Evolutionary conservation across 2,888 invertebrate species (phyloP).

Genomic region (Hirtodrosophila duncani): DNA sequence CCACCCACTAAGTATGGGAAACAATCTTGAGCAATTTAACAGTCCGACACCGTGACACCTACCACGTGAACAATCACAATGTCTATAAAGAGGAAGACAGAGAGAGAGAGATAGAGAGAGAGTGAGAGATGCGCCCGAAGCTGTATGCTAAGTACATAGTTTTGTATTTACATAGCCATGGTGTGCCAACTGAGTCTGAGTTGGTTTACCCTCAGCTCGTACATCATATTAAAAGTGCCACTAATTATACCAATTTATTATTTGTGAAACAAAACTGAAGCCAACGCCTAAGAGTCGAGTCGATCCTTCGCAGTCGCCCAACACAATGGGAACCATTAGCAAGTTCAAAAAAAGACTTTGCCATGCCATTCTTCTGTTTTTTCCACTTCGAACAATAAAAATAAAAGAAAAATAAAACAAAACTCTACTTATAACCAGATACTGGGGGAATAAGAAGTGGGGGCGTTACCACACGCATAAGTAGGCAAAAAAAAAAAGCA

Average conservation of each 20-base stretch:
- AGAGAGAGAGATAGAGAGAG: neutral
- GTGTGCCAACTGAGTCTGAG: neutral
- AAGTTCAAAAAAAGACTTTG: constrained; percentile 28
- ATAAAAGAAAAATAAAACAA: constrained; percentile 9
- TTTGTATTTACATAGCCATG: constrained; percentile 23
- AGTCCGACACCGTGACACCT: constrained; percentile 43
- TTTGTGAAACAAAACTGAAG: constrained; percentile 37
- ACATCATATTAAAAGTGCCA: constrained; percentile 42
- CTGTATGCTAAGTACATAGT: neutral
- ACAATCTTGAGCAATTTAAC: constrained; percentile 44
- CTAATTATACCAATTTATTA: constrained; percentile 59
- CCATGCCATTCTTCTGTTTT: constrained; percentile 4
- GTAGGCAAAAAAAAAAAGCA: constrained; percentile 30
- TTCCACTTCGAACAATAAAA: constrained; percentile 25
- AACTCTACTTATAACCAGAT: constrained; percentile 7
- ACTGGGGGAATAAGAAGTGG: neutral
- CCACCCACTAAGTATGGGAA: constrained; percentile 67
- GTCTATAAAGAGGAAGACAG: constrained; percentile 13
- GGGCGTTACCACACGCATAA: constrained; percentile 34
- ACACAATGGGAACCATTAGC: constrained; percentile 47
- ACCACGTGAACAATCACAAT: constrained; percentile 5
- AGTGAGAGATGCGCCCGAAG: neutral
- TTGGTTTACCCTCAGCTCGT: constrained; percentile 20
- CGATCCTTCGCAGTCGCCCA: constrained; percentile 4
- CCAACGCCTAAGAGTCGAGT: constrained; percentile 29